phyloP scores from a whole-genome alignment of 2,888 invertebrate species.

The Cephus spinipes region DNA sequence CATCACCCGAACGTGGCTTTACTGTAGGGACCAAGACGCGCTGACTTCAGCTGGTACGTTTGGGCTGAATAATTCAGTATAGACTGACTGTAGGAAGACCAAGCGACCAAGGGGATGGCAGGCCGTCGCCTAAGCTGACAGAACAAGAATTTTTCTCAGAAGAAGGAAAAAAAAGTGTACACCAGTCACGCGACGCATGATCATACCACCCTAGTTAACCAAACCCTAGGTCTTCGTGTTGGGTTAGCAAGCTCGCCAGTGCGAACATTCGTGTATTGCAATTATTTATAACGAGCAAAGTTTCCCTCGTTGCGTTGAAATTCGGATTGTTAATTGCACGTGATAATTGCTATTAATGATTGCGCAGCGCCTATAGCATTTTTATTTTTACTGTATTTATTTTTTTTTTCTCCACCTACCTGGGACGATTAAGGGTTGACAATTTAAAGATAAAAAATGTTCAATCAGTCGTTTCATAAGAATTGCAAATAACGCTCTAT shows the following conservation, averaged over 20 bases:
- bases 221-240: background rate
- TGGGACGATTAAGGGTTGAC: background rate
- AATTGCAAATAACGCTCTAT: background rate
- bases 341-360: slow-evolving; percentile 27
- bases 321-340: slow-evolving; percentile 46
- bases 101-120: background rate
- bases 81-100: background rate
- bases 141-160: slow-evolving; percentile 44
- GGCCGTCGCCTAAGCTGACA: slow-evolving; percentile 20
- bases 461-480: background rate
- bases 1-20: background rate
- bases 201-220: background rate
- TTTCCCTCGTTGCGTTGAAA: slow-evolving; percentile 33
- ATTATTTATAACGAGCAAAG: slow-evolving; percentile 60
- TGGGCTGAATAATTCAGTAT: background rate
- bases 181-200: slow-evolving; percentile 47
- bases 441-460: background rate
- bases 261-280: slow-evolving; percentile 40
- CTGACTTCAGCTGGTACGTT: background rate
- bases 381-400: background rate
- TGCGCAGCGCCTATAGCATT: background rate
- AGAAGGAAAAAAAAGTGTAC: slow-evolving; percentile 25
- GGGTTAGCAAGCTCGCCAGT: background rate
- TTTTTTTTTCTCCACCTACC: background rate
- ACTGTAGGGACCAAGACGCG: background rate